phyloP scores from a whole-genome alignment of 2,888 invertebrate genomes.

The Acleris emargana region DNA sequence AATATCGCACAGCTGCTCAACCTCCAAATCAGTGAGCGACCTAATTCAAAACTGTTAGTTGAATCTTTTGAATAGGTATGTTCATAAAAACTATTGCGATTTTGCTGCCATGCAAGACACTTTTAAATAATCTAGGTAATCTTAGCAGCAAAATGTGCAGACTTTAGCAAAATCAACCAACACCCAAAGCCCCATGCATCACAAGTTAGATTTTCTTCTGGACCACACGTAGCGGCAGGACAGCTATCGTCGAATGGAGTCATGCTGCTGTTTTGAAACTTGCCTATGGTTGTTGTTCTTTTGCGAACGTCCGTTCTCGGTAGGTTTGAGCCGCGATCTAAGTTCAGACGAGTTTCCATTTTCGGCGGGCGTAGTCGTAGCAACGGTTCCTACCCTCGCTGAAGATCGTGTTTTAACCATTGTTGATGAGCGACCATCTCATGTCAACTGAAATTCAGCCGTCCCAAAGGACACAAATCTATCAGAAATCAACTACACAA shows the following conservation, averaged over 20 bases:
- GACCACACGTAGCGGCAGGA: slow-evolving; percentile 2
- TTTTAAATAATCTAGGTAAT: background rate
- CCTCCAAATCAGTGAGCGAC: no score
- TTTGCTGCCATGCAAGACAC: background rate
- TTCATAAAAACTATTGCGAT: background rate
- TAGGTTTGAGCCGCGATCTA: slow-evolving; percentile 72
- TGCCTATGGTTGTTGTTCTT: slow-evolving; percentile 74
- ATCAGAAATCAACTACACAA: slow-evolving; percentile 63
- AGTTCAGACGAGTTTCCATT: slow-evolving; percentile 76
- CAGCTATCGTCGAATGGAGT: slow-evolving; percentile 68
- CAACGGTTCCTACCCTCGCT: slow-evolving; percentile 78
- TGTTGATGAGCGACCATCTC: slow-evolving; percentile 80
- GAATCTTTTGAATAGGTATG: no score
- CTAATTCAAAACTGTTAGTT: no score
- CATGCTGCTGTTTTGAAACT: slow-evolving; percentile 87
- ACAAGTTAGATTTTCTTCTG: slow-evolving; percentile 13
- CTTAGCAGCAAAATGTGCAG: slow-evolving; percentile 29
- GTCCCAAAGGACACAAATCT: slow-evolving; percentile 75
- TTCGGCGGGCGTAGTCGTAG: slow-evolving; percentile 69
- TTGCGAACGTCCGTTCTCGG: slow-evolving; percentile 74
- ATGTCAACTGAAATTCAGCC: slow-evolving; percentile 82
- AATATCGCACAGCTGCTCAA: no score
- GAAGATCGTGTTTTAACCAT: slow-evolving; percentile 84
- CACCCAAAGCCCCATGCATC: slow-evolving; percentile 62
- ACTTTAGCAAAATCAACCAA: slow-evolving; percentile 41